Evolutionary conservation across 2,888 invertebrate species (phyloP).

Genomic region (Creontiades dilutus): DNA sequence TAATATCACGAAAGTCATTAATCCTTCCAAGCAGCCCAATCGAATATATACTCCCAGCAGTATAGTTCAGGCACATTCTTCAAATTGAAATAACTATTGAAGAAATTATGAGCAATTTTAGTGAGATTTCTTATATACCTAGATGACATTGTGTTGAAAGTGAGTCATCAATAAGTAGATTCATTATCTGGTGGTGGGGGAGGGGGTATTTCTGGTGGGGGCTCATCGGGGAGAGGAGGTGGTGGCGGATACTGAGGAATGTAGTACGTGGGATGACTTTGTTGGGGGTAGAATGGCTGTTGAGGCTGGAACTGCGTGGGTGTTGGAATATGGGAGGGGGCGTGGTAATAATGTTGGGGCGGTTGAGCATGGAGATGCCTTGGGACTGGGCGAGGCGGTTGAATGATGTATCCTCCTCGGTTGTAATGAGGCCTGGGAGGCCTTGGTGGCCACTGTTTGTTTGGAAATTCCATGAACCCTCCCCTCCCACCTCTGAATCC

Average conservation of each 20-base stretch:
- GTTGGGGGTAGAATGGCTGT: not conserved
- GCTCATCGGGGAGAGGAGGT: conserved; percentile 81
- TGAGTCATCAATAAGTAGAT: not conserved
- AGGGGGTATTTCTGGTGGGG: conserved; percentile 83
- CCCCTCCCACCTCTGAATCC: not conserved
- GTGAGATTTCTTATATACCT: not conserved
- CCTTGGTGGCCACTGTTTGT: conserved; percentile 2
- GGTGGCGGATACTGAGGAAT: conserved; percentile 69
- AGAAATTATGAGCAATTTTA: not conserved
- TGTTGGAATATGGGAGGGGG: not conserved
- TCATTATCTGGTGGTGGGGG: conserved; percentile 79
- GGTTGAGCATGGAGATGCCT: conserved; percentile 78
- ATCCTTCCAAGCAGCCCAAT: not conserved
- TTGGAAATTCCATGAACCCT: not conserved
- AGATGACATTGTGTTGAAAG: conserved; percentile 47
- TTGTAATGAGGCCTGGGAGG: conserved; percentile 5
- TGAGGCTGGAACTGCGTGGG: conserved; percentile 25
- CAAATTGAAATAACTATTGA: conserved; percentile 36
- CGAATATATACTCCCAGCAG: too few relatives aligned
- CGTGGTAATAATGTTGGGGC: not conserved
- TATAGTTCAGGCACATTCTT: not conserved
- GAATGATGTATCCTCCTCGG: conserved; percentile 43
- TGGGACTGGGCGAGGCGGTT: not conserved
- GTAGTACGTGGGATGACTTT: conserved; percentile 47
- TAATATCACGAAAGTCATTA: not conserved